Evolutionary conservation across 2,888 invertebrate genomes (phyloP), one percentile per base, ranked within the genome.

Genomic region (Invenusta paracnida): DNA sequence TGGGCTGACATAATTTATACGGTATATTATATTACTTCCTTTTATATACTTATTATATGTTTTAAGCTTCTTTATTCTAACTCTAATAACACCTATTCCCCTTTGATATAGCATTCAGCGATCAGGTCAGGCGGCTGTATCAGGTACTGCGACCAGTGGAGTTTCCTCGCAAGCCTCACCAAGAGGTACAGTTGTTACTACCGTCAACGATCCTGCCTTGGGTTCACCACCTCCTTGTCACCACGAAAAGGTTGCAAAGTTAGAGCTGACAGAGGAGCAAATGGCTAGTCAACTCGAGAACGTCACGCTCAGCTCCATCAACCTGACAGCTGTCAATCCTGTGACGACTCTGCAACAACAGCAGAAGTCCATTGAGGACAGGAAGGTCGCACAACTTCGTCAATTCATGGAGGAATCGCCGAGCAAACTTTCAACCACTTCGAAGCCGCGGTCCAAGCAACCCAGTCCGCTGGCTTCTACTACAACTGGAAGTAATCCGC

Each of bases 381-480:
- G 23, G 2, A 83, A 83, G 30, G 83, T 83, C 0, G 83, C 83
- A 29, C 83, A 83, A 66, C 83, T 83, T 25, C 5, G 83, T 0
- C 5, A 29, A 29, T 30, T 31, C 83, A 31, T 83, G 23, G 48
- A 83, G 30, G 30, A 73, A 25, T 73, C 73, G 73, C 73, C 73
- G 2, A 23, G 2, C 73, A 5, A 23, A n/a, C 73, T 73, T 23
- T 48, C 48, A 5, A 48, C 5, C 11, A 5, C 5, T 5, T 5
- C 23, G 11, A 73, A 73, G 23, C 73, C 5, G 73, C 73, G 2
- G 73, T 23, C 11, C 73, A 13, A 13, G 2, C 73, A 23, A 5
- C 73, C 73, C 17, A 17, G 48, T 11, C 48, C 48, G 5, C 5
- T 48, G 5, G 17, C 48, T 17, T 11, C 48, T 17, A 48, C 48